Conservation (phyloP, 2,888 invertebrate genomes). For the Vanessa cardui region DNA sequence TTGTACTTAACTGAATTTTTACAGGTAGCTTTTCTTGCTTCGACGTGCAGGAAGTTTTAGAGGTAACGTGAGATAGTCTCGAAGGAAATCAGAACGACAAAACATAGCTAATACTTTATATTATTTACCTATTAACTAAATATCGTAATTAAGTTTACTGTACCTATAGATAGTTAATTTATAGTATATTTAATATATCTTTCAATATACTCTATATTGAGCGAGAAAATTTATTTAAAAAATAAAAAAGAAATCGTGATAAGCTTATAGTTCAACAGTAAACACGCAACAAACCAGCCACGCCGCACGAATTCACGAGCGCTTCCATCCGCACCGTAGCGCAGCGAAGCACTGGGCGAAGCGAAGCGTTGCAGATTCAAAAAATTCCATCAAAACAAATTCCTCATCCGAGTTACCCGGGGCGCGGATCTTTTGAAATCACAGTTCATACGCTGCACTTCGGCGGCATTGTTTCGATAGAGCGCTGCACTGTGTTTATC, state of each 20-base stretch:
- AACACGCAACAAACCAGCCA: slow-evolving; percentile 10
- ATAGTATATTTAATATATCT: background rate
- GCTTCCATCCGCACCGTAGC: slow-evolving; percentile 12
- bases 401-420: slow-evolving; percentile 10
- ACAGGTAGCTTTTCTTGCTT: too few species aligned
- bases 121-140: too few species aligned
- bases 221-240: background rate
- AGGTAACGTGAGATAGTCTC: too few species aligned
- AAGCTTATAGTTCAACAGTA: slow-evolving; percentile 20
- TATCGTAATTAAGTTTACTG: too few species aligned
- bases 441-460: slow-evolving; percentile 20
- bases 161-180: background rate
- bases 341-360: slow-evolving; percentile 4
- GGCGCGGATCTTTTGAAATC: slow-evolving; percentile 30
- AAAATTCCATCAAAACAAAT: slow-evolving; percentile 30
- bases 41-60: too few species aligned
- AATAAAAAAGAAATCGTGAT: slow-evolving; percentile 10
- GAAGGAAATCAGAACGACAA: too few species aligned
- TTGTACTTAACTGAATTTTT: too few species aligned
- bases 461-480: background rate
- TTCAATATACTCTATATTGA: background rate
- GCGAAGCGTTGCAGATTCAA: slow-evolving; percentile 13
- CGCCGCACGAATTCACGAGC: slow-evolving; percentile 11
- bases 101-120: too few species aligned
- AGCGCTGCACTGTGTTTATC: slow-evolving; percentile 7